Evolutionary conservation across 2,797 vertebrate genomes (phyloP), one percentile per base, ranked within the genome.

Genomic region (Lophotriccus pileatus): DNA sequence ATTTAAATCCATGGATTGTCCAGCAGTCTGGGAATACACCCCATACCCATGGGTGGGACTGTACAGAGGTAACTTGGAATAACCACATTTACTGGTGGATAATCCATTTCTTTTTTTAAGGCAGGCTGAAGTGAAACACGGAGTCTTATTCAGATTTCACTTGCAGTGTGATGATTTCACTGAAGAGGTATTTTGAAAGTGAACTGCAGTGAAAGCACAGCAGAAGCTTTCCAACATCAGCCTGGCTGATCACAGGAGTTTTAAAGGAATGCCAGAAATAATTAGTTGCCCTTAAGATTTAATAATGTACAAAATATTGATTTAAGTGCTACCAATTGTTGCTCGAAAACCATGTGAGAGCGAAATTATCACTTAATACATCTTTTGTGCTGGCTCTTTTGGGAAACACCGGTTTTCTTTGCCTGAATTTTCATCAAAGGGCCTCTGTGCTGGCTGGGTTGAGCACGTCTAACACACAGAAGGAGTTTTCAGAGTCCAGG

Each of bases 241-340:
- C 76, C 87, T 95, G 76, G 87, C 84, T 84, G 66, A 92, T 82
- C 37, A 63, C n/a, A 73, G 41, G 62, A 70, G 70, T 88, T 90
- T 79, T 84, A 94, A 93, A 82, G 84, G 88, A 94, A 89, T 88
- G 47, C 69, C 87, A 96, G 80, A 87, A 96, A 94, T 94, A 95
- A 95, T 95, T 94, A 91, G 64, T 91, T 88, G 60, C 73, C 80
- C 60, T 90, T 93, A 94, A 95, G 89, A 84, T 84, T 89, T 93
- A 96, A 93, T 96, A 75, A 78, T 78, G 79, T 92, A 63, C 67
- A 84, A 90, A 95, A 87, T 93, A 53, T 84, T 91, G 73, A 84
- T 96, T 81, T 82, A 94, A 94, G 67, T 79, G 59, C 94, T 92
- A 97, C 91, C 75, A 92, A 69, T 88, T 93, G 59, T 90, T 94